Evolutionary conservation across 2,797 vertebrate genomes (phyloP), one percentile per base, ranked within the genome.

Genomic region (Euthynnus affinis): DNA sequence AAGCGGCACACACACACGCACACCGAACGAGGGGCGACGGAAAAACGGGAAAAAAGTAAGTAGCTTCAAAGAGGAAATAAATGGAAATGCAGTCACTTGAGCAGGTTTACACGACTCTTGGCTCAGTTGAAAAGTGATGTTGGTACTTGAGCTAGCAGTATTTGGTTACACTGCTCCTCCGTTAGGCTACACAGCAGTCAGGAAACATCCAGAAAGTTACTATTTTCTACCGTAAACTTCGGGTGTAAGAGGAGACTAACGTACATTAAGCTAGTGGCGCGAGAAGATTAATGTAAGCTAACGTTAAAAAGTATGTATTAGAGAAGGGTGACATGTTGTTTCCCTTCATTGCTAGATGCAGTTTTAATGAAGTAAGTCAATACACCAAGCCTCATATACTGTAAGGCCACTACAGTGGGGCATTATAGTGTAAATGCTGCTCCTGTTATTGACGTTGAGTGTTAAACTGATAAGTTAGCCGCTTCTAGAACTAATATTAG

Each of bases 21-120:
- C 74, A 20, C 67, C 78, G 78, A 56, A 51, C 56, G 57, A 70
- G 57, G 20, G 44, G 74, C 81, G 62, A 65, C 68, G 40, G 76
- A 56, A 49, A 49, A 64, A 32, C 71, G 79, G 80, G n/a, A n/a
- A 8, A 87, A 59, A 87, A 80, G 92, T 91, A 76, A 90, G 91
- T 90, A 37, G 62, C 58, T 49, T 5, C 48, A 37, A 49, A 27
- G 48, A 49, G 57, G 34, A 10, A 12, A 27, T 23, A 0, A 20
- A 60, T n/a, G 74, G 32, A 55, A 13, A 64, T 20, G 70, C 57
- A 63, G 22, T 1, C 53, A 17, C 46, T 42, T 23, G 9, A 9
- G 12, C 9, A 6, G 27, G 3, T 37, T 27, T 37, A 17, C 67
- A 6, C 20, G 59, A 73, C 59, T 83, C 58, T 56, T 0, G 9